phyloP scores from a whole-genome alignment of 2,797 vertebrate species.

The Aselliscus stoliczkanus region DNA sequence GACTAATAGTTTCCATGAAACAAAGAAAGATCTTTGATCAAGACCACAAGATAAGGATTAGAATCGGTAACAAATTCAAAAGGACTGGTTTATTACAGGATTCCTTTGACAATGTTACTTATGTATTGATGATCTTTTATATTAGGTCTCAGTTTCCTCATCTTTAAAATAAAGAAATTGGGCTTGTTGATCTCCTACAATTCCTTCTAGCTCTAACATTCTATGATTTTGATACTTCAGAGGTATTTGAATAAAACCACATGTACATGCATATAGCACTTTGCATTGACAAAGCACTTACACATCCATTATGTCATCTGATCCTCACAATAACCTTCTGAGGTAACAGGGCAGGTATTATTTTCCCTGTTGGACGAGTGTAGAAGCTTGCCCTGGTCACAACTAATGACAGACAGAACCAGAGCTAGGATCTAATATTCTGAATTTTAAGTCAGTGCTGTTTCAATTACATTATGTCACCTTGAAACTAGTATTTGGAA shows the following conservation, averaged over 20 bases:
- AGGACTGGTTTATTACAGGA: neutral
- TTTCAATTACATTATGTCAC: neutral
- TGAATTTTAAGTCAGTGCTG: neutral
- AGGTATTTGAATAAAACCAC: neutral
- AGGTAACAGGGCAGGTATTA: neutral
- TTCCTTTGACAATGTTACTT: neutral
- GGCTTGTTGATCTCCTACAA: neutral
- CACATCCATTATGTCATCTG: neutral
- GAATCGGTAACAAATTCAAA: neutral
- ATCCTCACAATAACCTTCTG: neutral
- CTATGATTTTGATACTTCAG: neutral
- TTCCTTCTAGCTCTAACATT: neutral
- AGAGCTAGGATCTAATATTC: neutral
- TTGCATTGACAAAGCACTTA: neutral
- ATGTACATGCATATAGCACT: neutral
- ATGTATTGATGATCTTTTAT: neutral
- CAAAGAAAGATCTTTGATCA: neutral
- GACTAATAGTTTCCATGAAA: neutral
- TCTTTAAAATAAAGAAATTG: conserved; percentile 1
- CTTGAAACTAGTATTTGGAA: neutral
- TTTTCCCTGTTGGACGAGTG: neutral
- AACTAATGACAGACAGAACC: neutral
- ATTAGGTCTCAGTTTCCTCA: neutral
- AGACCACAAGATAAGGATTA: neutral
- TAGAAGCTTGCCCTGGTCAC: neutral